Base-by-base conservation (phyloP, 2,888 invertebrate genomes). In the Dascillus cervinus region DNA sequence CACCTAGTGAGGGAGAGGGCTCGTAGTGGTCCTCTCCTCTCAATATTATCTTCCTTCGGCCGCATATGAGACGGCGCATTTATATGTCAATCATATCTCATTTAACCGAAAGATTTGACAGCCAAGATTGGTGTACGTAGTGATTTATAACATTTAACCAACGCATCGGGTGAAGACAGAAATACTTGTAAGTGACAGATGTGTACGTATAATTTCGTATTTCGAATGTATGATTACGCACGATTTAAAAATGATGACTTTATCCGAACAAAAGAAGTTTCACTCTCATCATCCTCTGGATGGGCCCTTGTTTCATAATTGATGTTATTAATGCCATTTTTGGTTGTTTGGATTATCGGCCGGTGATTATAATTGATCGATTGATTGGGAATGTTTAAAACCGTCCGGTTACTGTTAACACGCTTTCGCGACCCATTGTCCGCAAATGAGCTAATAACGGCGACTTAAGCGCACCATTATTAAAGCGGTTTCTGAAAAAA, bases 71-170 rank as follows among this genome's bases (percentile, higher is more conserved):
- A 53, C 48, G 51, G 52, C 50, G 52, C 47, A 58, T 61, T 60
- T 59, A 58, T 42, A 51, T 56, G 64, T 64, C 64, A 64, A 64
- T 64, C 64, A 64, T 48, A 50, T 49, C 59, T 64, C 62, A 61
- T 63, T 64, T 64, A 59, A 55, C 52, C 50, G 47, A 43, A 44
- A 53, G 57, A 57, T 60, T 61, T 61, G 64, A 63, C 62, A 56
- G 56, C 46, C 43, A 43, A 53, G 57, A 62, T 61, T 58, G 57
- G 58, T 54, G 53, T 52, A 53, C 51, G 48, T 53, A 51, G 58
- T 63, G 59, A 62, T 62, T 63, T 62, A 63, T 61, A 58, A 54
- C 45, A 45, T 49, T 46, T n/a, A n/a, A n/a, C n/a, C n/a, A n/a
- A 46, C 44, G 39, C 50, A 46, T 44, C 50, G 45, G 49, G 58